Evolutionary conservation across 2,797 vertebrate genomes (phyloP).

Genomic region (Poliocrania exsul): DNA sequence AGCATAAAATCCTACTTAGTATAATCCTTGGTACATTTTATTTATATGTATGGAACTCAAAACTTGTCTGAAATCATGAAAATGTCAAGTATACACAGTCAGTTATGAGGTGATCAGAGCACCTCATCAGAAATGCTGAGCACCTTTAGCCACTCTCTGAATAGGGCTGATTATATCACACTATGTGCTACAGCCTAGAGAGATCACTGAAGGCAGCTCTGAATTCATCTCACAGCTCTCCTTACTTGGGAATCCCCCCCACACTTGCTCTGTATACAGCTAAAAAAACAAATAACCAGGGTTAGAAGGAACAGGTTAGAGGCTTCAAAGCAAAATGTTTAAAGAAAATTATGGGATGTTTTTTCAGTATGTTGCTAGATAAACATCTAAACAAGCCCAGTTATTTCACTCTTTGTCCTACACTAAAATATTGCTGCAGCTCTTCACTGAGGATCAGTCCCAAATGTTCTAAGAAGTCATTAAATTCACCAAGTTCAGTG

Average conservation of each 20-base stretch:
- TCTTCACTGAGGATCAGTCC: neutral
- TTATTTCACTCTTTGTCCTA: neutral
- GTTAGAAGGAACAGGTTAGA: neutral
- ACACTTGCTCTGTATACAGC: neutral
- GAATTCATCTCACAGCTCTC: neutral
- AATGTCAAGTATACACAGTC: neutral
- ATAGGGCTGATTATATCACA: neutral
- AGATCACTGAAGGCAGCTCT: neutral
- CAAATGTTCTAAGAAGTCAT: neutral
- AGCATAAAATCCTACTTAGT: neutral
- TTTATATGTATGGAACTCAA: neutral
- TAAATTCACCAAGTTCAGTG: neutral
- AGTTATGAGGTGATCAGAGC: neutral
- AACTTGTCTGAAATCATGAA: neutral
- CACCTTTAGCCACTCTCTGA: neutral
- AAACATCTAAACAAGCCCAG: neutral
- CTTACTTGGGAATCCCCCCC: neutral
- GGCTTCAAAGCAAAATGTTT: neutral
- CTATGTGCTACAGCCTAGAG: neutral
- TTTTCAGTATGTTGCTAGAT: neutral
- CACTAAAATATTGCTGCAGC: neutral
- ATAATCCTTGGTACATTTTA: neutral
- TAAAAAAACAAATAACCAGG: neutral
- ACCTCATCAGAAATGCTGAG: neutral
- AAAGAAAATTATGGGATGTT: neutral